Percentiles rank a stretch among this genome's conserved stretches.
These are phyloP conservation scores for Magallana ariakensis DNA, from an alignment of 1,140 invertebrate species.

Conservation along the genomic window DNA sequence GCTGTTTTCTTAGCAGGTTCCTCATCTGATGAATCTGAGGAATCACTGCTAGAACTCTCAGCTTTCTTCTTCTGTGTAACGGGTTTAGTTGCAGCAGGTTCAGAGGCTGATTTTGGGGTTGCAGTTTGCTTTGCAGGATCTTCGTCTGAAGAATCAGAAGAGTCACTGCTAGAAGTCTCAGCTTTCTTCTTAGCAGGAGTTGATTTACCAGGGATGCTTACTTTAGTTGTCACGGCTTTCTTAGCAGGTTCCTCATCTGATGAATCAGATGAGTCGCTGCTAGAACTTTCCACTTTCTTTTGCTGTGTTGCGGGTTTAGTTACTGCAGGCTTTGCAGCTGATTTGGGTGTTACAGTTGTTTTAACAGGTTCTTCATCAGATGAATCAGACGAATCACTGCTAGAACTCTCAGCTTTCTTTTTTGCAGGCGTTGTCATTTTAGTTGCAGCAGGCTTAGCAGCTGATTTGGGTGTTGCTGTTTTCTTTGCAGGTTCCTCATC, in stretches of 20 bases:
- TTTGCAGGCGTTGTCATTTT: constrained; percentile 39
- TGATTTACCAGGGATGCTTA: not conserved
- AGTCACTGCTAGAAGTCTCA: constrained; percentile 47
- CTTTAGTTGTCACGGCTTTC: constrained; percentile 24
- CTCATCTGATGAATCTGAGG: constrained; percentile 39
- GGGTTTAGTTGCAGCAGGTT: not conserved
- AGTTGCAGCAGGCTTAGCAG: constrained; percentile 33
- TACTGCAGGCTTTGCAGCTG: constrained; percentile 3
- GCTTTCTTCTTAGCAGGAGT: constrained; percentile 39
- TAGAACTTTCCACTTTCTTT: constrained; percentile 43
- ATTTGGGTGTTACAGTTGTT: not conserved
- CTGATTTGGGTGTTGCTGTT: constrained; percentile 21
- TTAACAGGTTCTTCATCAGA: constrained; percentile 43
- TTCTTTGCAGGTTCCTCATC: constrained; percentile 52
- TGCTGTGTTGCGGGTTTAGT: constrained; percentile 4
- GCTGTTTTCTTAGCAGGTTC: constrained; percentile 27
- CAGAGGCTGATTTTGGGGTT: not conserved
- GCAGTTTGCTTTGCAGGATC: constrained; percentile 36
- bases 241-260: constrained; percentile 50
- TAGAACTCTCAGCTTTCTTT: constrained; percentile 40
- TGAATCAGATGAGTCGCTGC: constrained; percentile 57
- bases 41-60: constrained; percentile 41
- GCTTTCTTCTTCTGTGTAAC: constrained; percentile 46
- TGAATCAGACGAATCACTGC: constrained; percentile 45
- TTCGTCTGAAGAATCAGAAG: constrained; percentile 43